These are phyloP conservation scores for Melinaea marsaeus DNA, from an alignment of 2,888 invertebrate genomes.

Conservation along the genomic window DNA sequence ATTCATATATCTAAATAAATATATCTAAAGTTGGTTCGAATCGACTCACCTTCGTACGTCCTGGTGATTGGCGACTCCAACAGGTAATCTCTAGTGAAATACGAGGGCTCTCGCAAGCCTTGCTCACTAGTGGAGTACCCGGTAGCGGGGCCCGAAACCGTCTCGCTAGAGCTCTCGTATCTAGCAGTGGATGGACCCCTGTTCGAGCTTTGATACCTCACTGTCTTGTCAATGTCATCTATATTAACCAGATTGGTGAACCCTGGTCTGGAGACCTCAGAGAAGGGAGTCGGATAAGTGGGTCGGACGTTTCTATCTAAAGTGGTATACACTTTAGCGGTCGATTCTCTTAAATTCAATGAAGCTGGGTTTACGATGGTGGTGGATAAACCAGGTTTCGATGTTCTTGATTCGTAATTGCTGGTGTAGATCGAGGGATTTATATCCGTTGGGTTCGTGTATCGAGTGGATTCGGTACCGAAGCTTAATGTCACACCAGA, in stretches of 20 bases:
- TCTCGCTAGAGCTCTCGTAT: slow-evolving; percentile 42
- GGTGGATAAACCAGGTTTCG: slow-evolving; percentile 30
- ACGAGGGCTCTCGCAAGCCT: slow-evolving; percentile 57
- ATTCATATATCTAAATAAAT: background rate
- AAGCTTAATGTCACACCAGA: slow-evolving; percentile 34
- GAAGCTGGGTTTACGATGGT: slow-evolving; percentile 32
- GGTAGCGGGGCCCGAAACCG: slow-evolving; percentile 50
- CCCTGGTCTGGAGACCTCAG: slow-evolving; percentile 35
- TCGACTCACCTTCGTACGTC: slow-evolving; percentile 64
- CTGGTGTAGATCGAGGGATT: slow-evolving; percentile 28
- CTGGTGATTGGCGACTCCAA: slow-evolving; percentile 69
- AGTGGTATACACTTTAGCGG: slow-evolving; percentile 20
- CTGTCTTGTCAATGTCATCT: slow-evolving; percentile 28
- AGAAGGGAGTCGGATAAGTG: slow-evolving; percentile 32
- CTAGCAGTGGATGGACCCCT: slow-evolving; percentile 41
- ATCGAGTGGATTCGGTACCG: slow-evolving; percentile 37
- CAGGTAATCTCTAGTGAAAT: slow-evolving; percentile 69
- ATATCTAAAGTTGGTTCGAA: background rate
- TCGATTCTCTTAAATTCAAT: slow-evolving; percentile 31
- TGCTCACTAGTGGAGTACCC: slow-evolving; percentile 55
- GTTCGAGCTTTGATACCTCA: slow-evolving; percentile 26
- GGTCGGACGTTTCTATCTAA: slow-evolving; percentile 22
- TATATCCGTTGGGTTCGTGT: slow-evolving; percentile 34
- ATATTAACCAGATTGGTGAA: slow-evolving; percentile 29
- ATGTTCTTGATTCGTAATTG: slow-evolving; percentile 30